Percentiles rank a stretch among this genome's conserved stretches.
Evolutionary conservation across 2,797 vertebrate genomes (phyloP).

Genomic region (Perdix hodgsoniae): DNA sequence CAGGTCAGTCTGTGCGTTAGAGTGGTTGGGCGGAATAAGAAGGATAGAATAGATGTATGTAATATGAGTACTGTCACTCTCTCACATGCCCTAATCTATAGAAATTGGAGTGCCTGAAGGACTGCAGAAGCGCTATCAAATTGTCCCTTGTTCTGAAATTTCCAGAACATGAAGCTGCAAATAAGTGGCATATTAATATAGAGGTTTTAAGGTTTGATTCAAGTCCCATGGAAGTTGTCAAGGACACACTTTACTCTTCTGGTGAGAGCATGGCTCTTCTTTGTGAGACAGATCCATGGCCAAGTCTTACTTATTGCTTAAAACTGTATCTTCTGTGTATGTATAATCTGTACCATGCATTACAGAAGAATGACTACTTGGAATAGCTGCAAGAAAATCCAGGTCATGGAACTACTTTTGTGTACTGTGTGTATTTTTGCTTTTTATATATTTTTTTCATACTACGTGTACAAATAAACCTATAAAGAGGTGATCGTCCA

Average conservation of each 20-base stretch:
- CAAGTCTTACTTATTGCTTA: background rate
- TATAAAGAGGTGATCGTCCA: background rate
- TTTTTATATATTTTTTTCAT: background rate
- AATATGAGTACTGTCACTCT: background rate
- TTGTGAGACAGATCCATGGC: background rate
- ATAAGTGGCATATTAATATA: background rate
- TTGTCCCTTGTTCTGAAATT: background rate
- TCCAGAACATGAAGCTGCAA: background rate
- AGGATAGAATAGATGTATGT: background rate
- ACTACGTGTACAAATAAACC: background rate
- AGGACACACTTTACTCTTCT: background rate
- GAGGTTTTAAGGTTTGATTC: background rate
- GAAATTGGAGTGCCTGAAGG: background rate
- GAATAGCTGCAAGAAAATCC: background rate
- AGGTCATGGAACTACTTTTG: background rate
- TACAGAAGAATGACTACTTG: background rate
- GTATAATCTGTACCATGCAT: background rate
- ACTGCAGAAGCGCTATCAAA: background rate
- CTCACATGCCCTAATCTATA: background rate
- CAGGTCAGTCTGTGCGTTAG: background rate
- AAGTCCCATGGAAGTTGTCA: rapidly evolving
- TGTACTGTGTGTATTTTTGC: background rate
- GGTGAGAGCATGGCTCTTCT: background rate
- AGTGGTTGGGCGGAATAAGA: background rate
- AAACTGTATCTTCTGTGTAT: background rate